These are phyloP conservation scores for Drosophila parabipectinata DNA, from an alignment of 1,140 invertebrate species.

Conservation along the genomic window DNA sequence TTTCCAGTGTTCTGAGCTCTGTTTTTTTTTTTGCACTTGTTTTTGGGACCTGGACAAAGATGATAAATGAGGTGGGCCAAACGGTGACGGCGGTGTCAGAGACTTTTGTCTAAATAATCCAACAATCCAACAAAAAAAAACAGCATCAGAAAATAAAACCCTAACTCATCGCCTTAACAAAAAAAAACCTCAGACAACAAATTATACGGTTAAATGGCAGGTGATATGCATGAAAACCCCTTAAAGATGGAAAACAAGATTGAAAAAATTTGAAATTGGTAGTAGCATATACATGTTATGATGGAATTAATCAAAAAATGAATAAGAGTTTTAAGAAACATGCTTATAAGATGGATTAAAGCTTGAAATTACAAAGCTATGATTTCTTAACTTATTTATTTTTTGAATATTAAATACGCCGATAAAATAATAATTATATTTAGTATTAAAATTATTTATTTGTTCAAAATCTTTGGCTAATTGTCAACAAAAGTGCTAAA, in stretches of 20 bases:
- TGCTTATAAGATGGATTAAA: too few relatives aligned
- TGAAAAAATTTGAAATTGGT: conserved; percentile 16
- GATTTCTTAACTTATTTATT: too few relatives aligned
- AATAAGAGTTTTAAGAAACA: background rate
- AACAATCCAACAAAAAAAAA: conserved; percentile 5
- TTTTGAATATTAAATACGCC: too few relatives aligned
- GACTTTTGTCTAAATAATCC: conserved; percentile 33
- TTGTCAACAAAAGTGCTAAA: background rate
- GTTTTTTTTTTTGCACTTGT: conserved; percentile 56
- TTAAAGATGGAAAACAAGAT: background rate
- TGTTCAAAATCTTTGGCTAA: background rate
- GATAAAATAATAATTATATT: too few relatives aligned
- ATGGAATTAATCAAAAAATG: conserved; percentile 20
- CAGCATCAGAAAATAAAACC: conserved; percentile 7
- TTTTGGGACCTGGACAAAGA: conserved; percentile 40
- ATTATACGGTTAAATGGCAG: conserved; percentile 63
- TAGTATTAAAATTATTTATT: background rate
- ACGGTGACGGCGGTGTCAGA: conserved; percentile 6
- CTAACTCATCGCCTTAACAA: conserved; percentile 47
- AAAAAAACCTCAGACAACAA: conserved; percentile 50
- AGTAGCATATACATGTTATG: background rate
- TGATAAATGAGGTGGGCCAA: conserved; percentile 38
- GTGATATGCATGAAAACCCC: conserved; percentile 30
- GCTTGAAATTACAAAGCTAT: too few relatives aligned
- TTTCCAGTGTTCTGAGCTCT: conserved; percentile 52